A percentile compares a stretch with the other conserved stretches of the same genome.
phyloP scores from a whole-genome alignment of 1,140 invertebrate genomes.

The Bombus breviceps region DNA sequence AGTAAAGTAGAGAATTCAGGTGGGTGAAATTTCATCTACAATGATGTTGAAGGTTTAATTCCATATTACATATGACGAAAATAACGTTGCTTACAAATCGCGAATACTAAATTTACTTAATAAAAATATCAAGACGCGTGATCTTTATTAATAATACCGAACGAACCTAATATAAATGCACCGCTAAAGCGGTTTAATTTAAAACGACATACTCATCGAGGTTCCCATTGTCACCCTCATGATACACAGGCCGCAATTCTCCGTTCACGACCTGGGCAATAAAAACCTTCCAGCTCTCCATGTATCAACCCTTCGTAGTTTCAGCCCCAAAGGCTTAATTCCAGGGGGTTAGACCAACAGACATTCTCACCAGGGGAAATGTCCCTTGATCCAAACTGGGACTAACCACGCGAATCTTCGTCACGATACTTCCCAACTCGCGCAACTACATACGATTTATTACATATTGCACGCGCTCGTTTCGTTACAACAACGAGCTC shows the following conservation, averaged over 20 bases:
- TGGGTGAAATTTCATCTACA: not conserved
- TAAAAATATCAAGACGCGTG: not conserved
- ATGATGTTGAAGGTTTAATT: not conserved
- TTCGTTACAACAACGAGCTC: not conserved
- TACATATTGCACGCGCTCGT: not conserved
- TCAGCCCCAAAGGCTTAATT: constrained; percentile 31
- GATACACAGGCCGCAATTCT: not conserved
- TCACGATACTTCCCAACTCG: constrained; percentile 8
- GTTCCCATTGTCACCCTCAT: not conserved
- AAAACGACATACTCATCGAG: not conserved
- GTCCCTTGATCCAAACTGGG: not conserved
- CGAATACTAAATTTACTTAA: not conserved
- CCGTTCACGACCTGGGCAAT: not conserved
- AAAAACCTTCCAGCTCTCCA: not conserved
- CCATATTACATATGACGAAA: not conserved
- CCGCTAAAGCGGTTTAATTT: constrained; percentile 6
- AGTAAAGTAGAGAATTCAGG: not conserved
- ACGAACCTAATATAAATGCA: not conserved
- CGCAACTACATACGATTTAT: not conserved
- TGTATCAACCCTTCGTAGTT: not conserved
- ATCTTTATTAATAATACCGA: not conserved
- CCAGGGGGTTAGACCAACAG: constrained; percentile 4
- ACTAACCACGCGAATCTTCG: not conserved
- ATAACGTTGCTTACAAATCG: not conserved
- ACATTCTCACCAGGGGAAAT: not conserved